Percentiles rank a stretch among this genome's conserved stretches.
Evolutionary conservation across 2,888 invertebrate genomes (phyloP).

Genomic region (Pseudococcus viburni): DNA sequence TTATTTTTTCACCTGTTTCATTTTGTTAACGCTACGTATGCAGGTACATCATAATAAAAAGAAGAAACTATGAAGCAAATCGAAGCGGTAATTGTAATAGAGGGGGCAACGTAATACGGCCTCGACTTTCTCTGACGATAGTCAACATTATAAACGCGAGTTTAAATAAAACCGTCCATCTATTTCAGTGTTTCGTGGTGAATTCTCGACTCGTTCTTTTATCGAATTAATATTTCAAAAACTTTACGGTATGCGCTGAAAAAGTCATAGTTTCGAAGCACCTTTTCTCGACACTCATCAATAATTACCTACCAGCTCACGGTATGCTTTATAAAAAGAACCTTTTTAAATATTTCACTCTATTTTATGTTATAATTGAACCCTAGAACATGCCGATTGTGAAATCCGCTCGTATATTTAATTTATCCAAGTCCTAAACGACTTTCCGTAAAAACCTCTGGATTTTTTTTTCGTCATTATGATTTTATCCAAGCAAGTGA

Average conservation of each 20-base stretch:
- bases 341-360: no score
- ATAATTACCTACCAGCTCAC: neutral
- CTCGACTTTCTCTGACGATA: constrained; percentile 47
- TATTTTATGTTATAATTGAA: no score
- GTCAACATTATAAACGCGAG: neutral
- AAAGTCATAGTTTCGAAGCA: neutral
- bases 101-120: constrained; percentile 25
- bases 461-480: neutral
- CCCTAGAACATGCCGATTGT: neutral
- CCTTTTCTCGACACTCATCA: neutral
- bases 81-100: constrained; percentile 25
- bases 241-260: neutral
- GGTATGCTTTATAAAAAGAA: no score
- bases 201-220: neutral
- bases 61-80: constrained; percentile 52
- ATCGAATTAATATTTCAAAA: neutral
- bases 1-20: neutral
- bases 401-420: neutral
- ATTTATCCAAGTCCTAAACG: neutral
- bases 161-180: neutral
- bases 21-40: neutral
- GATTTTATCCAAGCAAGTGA: neutral
- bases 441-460: no score
- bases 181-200: neutral
- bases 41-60: neutral